Conservation (phyloP, 2,797 vertebrate species). For the Muscicapa comitata region DNA sequence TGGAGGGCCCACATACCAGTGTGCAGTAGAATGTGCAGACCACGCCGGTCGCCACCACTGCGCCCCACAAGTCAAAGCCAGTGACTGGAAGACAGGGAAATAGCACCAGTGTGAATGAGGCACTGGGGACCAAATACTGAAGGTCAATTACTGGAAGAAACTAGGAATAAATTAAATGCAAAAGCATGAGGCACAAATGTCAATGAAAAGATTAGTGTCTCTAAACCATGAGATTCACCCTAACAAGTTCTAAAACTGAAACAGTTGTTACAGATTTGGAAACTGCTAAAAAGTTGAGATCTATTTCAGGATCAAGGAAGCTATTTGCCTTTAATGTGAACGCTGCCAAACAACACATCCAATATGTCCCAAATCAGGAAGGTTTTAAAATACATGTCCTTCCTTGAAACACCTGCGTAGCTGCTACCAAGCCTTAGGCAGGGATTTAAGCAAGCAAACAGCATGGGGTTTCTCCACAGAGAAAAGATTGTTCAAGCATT, state of each 20-base stretch:
- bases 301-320: neutral
- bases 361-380: neutral
- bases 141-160: neutral
- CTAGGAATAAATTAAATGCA: neutral
- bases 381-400: neutral
- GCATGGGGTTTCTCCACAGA: neutral
- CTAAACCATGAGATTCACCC: neutral
- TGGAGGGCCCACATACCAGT: constrained; percentile 78
- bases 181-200: neutral
- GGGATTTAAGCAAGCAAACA: neutral
- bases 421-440: neutral
- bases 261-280: neutral
- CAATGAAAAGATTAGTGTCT: neutral
- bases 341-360: neutral
- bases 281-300: neutral
- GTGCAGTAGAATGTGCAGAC: constrained; percentile 98
- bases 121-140: neutral
- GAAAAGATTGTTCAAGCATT: neutral
- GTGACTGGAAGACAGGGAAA: constrained; percentile 79
- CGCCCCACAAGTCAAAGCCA: constrained; percentile 91
- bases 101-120: neutral
- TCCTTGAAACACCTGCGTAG: neutral
- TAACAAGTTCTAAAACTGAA: neutral
- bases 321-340: neutral
- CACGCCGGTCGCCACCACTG: constrained; percentile 87